Percentiles rank a stretch among this genome's conserved stretches.
Conservation (phyloP, 1,140 invertebrate genomes). For the Caenorhabditis elegans region WBcel235 BX284603.4:8041001-8041500, state of each 20-base stretch:
- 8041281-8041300: not conserved
- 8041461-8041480: too few relatives aligned
- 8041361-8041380: too few relatives aligned
- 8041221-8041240: not conserved
- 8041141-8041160: not conserved
- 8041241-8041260: not conserved
- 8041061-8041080: not conserved
- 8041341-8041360: too few relatives aligned
- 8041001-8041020: constrained; percentile 8
- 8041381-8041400: too few relatives aligned
- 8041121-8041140: too few relatives aligned
- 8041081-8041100: constrained; percentile 7
- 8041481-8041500: too few relatives aligned
- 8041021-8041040: constrained; percentile 1
- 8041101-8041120: not conserved
- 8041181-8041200: not conserved
- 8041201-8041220: not conserved
- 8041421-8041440: too few relatives aligned
- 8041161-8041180: constrained; percentile 10
- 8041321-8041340: too few relatives aligned
- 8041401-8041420: too few relatives aligned
- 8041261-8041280: not conserved
- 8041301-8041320: too few relatives aligned
- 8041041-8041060: not conserved
- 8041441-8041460: too few relatives aligned